phyloP scores from a whole-genome alignment of 2,888 invertebrate species.

The Cynaeus angustus region DNA sequence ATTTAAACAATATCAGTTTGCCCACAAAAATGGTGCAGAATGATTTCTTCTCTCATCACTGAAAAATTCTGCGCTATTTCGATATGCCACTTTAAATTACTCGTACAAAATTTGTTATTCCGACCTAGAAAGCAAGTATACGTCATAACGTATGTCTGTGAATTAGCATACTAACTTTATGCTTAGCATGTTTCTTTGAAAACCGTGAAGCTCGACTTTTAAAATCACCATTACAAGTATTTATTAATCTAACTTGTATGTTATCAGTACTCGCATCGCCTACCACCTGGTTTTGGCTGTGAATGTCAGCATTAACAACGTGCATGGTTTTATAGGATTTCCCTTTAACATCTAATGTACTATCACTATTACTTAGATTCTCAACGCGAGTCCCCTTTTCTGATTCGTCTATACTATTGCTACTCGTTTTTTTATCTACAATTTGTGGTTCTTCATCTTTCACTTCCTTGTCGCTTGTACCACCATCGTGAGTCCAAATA shows the following conservation, averaged over 20 bases:
- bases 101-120: not conserved
- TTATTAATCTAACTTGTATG: slow-evolving; percentile 26
- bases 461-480: slow-evolving; percentile 54
- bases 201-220: slow-evolving; percentile 59
- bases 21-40: too few species aligned
- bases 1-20: too few species aligned
- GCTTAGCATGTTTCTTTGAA: slow-evolving; percentile 64
- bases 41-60: too few species aligned
- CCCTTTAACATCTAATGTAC: slow-evolving; percentile 9
- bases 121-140: slow-evolving; percentile 23
- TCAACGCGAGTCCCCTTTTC: not conserved
- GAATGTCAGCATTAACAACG: slow-evolving; percentile 59
- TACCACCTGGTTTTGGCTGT: slow-evolving; percentile 53
- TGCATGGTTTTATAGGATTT: slow-evolving; percentile 36
- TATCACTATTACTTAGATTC: slow-evolving; percentile 24
- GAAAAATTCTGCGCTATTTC: too few species aligned
- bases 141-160: slow-evolving; percentile 72
- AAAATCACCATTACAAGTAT: slow-evolving; percentile 57
- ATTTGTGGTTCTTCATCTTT: slow-evolving; percentile 48
- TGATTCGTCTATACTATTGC: slow-evolving; percentile 24
- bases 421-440: slow-evolving; percentile 33
- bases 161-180: slow-evolving; percentile 67
- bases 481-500: slow-evolving; percentile 68
- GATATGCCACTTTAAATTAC: too few species aligned
- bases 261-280: slow-evolving; percentile 48